Base-by-base conservation (phyloP, 2,888 invertebrate genomes). In the Helobdella robusta region DNA sequence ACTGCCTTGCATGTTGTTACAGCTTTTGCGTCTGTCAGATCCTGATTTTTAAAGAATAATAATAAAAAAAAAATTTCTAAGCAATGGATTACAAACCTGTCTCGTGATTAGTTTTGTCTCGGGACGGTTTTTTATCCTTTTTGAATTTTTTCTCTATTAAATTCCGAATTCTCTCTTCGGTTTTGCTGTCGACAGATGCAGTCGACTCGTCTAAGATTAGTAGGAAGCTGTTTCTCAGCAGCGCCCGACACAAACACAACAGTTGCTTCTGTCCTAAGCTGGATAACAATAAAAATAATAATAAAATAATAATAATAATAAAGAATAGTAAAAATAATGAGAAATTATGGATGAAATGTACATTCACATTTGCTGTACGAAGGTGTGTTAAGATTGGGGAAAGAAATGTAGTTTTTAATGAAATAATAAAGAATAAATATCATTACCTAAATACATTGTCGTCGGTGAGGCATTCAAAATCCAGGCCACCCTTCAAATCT, bases 191-290 rank as follows among this genome's bases (percentile, higher is more conserved):
- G 5, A 79, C 75, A 23, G 77, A 77, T 15, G 79, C 78, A 11
- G 79, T 79, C 3, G 79, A 78, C 65, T 79, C 79, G 66, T 79
- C 79, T 36, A 79, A 68, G 18, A 78, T 69, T 35, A 79, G 71
- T 52, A 79, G 73, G 68, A 74, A 75, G 25, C 77, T 77, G 67
- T 78, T 78, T 30, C 78, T 70, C 64, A 79, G 70, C 54, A 79
- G 69, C 8, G 79, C 78, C 64, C 79, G 67, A 15, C 77, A 77
- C 46, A 79, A 70, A 70, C 79, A 79, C 11, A 79, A 71, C 65
- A 79, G 67, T 71, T 79, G 79, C 46, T 77, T 69, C 70, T 79
- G 78, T 18, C 79, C 79, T 70, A 78, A 77, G 73, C 78, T 78
- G 72, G 15, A 48, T 56, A 15, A 32, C n/a, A 40, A 2, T 28